These are phyloP conservation scores for Deilephila porcellus DNA, from an alignment of 2,888 invertebrate species.

Conservation along the genomic window DNA sequence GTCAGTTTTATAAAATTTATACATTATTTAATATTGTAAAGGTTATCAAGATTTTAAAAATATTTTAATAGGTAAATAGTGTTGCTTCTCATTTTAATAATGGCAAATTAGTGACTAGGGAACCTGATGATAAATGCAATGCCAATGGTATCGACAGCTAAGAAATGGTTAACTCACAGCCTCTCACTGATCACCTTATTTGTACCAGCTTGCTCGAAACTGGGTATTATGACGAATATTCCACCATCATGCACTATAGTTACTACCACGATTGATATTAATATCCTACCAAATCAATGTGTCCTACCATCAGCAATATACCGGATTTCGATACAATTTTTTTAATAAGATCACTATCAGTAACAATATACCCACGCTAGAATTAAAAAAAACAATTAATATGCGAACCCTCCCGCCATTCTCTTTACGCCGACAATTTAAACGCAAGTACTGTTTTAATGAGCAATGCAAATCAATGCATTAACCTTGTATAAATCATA, in stretches of 20 bases:
- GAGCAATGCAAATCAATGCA: conserved; percentile 48
- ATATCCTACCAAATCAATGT: too few relatives aligned
- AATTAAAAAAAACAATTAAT: conserved; percentile 9
- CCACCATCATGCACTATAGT: too few relatives aligned
- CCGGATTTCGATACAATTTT: too few relatives aligned
- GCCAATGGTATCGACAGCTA: too few relatives aligned
- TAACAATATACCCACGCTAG: not conserved
- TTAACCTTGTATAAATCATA: conserved; percentile 57
- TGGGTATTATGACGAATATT: too few relatives aligned
- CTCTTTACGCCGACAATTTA: conserved; percentile 34
- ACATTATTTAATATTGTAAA: conserved; percentile 13
- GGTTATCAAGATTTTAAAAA: conserved; percentile 1
- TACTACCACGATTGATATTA: too few relatives aligned
- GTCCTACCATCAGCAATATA: too few relatives aligned
- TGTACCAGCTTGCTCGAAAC: too few relatives aligned
- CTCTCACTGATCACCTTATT: too few relatives aligned
- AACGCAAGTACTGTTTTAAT: conserved; percentile 45
- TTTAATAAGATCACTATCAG: not conserved
- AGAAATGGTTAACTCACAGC: too few relatives aligned
- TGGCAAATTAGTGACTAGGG: not conserved
- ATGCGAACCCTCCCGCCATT: conserved; percentile 33
- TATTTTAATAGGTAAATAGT: not conserved
- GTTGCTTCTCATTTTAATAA: not conserved
- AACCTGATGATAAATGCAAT: not conserved
- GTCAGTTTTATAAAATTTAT: not conserved